Percentiles rank a stretch among this genome's conserved stretches.
phyloP scores from a whole-genome alignment of 2,113 vertebrate genomes.

The Archilochus colubris region DNA sequence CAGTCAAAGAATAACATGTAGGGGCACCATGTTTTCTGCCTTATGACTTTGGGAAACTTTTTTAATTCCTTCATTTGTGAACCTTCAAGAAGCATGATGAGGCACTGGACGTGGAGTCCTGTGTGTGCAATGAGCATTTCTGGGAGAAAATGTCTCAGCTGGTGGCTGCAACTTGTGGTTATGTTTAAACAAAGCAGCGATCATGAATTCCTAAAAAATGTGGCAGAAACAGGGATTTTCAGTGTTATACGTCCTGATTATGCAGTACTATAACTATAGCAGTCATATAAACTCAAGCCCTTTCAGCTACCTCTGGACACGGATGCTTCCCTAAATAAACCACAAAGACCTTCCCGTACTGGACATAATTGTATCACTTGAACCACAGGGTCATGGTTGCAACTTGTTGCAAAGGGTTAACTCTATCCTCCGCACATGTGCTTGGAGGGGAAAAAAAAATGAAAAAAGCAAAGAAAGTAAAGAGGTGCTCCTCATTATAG shows the following conservation, averaged over 20 bases:
- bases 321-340: not conserved
- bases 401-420: not conserved
- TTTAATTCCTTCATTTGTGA: not conserved
- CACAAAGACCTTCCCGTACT: not conserved
- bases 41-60: not conserved
- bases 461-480: not conserved
- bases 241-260: not conserved
- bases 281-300: not conserved
- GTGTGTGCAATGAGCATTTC: accelerated
- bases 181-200: not conserved
- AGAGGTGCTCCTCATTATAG: not conserved
- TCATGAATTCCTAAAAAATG: not conserved
- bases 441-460: not conserved
- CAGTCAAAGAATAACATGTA: accelerated
- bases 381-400: not conserved
- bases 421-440: not conserved
- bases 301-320: not conserved
- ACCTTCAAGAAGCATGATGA: accelerated
- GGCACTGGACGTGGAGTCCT: not conserved
- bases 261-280: not conserved
- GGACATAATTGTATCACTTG: not conserved
- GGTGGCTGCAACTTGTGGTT: not conserved
- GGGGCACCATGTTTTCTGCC: not conserved
- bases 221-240: not conserved
- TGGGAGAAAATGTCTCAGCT: not conserved